These are phyloP conservation scores for Nudaria mundana DNA, from an alignment of 2,888 invertebrate genomes.

Conservation along the genomic window DNA sequence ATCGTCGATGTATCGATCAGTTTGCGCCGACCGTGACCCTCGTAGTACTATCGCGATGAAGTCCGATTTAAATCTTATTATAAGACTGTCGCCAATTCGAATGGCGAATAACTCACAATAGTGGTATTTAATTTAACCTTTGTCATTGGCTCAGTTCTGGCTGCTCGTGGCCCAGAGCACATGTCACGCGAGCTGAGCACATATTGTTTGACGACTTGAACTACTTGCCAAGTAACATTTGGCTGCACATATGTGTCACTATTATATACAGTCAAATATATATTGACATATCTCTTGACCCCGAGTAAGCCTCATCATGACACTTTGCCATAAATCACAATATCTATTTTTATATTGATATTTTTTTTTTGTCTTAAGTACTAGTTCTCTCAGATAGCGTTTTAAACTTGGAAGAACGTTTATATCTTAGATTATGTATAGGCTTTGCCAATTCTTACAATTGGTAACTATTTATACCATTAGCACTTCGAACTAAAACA, in stretches of 20 bases:
- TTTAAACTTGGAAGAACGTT: too few species aligned
- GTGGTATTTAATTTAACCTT: conserved; percentile 47
- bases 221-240: conserved; percentile 59
- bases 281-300: too few species aligned
- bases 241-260: conserved; percentile 62
- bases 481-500: too few species aligned
- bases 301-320: conserved; percentile 23
- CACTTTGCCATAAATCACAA: conserved; percentile 22
- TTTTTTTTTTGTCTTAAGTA: too few species aligned
- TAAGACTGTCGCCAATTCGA: too few species aligned
- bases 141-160: conserved; percentile 50
- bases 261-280: conserved; percentile 40
- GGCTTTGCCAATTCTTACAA: too few species aligned
- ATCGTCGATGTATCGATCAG: too few species aligned
- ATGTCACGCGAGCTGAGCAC: conserved; percentile 53
- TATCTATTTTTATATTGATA: conserved; percentile 27
- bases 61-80: too few species aligned
- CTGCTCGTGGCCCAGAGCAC: conserved; percentile 16
- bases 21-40: conserved; percentile 49
- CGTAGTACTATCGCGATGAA: too few species aligned
- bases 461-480: too few species aligned
- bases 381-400: too few species aligned
- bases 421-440: too few species aligned
- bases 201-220: conserved; percentile 49
- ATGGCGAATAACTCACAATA: conserved; percentile 33